These are phyloP conservation scores for Desmodus rotundus DNA, from an alignment of 2,113 vertebrate genomes.

Conservation along the genomic window DNA sequence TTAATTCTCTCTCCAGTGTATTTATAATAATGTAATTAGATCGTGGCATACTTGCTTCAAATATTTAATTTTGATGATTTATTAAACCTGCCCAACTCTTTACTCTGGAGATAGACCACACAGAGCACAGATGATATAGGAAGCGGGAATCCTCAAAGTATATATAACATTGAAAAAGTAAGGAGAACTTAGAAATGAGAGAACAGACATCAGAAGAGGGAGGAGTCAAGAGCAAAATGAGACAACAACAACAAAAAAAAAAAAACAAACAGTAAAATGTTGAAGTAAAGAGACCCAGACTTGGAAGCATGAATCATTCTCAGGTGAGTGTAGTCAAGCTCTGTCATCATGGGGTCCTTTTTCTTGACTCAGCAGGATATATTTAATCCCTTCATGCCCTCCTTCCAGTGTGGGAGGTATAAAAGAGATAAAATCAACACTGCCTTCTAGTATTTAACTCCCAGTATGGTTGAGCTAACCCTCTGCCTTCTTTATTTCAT, in stretches of 20 bases:
- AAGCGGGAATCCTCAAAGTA: not conserved
- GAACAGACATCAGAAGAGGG: fast-evolving
- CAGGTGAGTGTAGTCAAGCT: not conserved
- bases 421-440: not conserved
- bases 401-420: not conserved
- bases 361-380: not conserved
- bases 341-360: not conserved
- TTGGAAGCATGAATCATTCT: fast-evolving
- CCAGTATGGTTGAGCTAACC: not conserved
- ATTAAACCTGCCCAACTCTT: not conserved
- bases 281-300: not conserved
- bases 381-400: fast-evolving
- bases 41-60: not conserved
- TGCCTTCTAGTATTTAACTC: not conserved
- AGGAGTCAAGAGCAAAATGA: too few relatives aligned
- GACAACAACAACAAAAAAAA: not conserved
- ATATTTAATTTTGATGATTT: not conserved
- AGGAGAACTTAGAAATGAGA: not conserved
- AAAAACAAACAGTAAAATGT: not conserved
- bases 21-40: not conserved
- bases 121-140: too few relatives aligned
- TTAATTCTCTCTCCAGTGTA: not conserved
- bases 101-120: not conserved
- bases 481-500: not conserved
- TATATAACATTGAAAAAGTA: not conserved